These are phyloP conservation scores for Conus ventricosus DNA, from an alignment of 1,140 invertebrate genomes.

Conservation along the genomic window DNA sequence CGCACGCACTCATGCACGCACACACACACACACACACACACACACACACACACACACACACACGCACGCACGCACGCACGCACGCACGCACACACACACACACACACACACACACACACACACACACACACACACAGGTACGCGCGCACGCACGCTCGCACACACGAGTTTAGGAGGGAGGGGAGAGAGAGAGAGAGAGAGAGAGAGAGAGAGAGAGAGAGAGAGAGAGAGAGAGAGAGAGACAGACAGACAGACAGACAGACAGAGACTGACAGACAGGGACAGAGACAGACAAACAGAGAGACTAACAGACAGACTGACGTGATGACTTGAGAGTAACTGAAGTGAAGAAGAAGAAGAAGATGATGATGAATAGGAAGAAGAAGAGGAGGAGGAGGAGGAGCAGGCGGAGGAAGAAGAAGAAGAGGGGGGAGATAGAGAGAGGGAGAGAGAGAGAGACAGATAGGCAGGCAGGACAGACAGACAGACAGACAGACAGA, in stretches of 20 bases:
- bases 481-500: neutral
- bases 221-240: no score
- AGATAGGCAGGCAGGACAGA: neutral
- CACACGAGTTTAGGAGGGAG: no score
- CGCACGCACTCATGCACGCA: neutral
- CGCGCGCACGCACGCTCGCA: no score
- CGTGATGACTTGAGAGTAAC: neutral
- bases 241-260: slow-evolving; percentile 6
- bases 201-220: no score
- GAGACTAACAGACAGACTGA: neutral
- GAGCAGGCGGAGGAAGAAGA: neutral
- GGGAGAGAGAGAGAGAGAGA: no score
- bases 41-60: no score
- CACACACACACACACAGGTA: no score
- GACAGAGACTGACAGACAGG: neutral
- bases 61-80: no score
- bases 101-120: no score
- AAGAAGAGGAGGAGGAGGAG: neutral
- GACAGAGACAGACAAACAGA: neutral
- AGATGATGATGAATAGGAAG: neutral
- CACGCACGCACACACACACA: no score
- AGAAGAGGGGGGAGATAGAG: no score
- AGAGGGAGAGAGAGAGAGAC: neutral
- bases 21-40: no score
- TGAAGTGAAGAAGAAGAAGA: neutral